Evolutionary conservation across 2,113 vertebrate species (phyloP).

Genomic region (Sinocyclocheilus anshuiensis): DNA sequence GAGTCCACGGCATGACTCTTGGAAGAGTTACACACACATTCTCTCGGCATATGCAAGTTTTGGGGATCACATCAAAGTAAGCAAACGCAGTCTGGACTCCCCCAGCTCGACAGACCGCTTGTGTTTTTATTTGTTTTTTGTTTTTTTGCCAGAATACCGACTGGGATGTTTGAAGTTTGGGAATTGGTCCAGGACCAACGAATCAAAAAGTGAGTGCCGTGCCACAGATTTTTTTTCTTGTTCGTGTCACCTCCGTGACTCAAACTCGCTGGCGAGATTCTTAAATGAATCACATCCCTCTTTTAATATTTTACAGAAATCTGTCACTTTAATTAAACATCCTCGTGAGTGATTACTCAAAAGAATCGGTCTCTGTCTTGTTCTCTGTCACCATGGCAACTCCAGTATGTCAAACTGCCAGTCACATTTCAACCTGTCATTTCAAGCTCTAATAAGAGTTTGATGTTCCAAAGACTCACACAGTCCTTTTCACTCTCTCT

Average conservation of each 20-base stretch:
- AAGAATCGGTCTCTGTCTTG: conserved; percentile 37
- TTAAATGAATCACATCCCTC: conserved; percentile 33
- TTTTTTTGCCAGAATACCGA: conserved; percentile 19
- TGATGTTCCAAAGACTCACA: conserved; percentile 12
- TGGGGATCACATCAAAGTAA: conserved; percentile 41
- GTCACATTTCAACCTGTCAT: conserved; percentile 29
- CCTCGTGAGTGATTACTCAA: conserved; percentile 25
- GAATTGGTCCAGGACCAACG: conserved; percentile 6
- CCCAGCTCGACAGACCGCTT: conserved; percentile 1
- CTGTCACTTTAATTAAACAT: conserved; percentile 40
- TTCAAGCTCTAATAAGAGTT: conserved; percentile 27
- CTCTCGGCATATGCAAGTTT: conserved; percentile 35
- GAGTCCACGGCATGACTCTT: conserved; percentile 27
- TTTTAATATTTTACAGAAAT: conserved; percentile 34
- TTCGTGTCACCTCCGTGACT: conserved; percentile 33
- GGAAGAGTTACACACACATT: conserved; percentile 38
- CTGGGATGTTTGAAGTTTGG: conserved; percentile 41
- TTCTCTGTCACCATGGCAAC: conserved; percentile 37
- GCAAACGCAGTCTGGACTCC: conserved; percentile 17
- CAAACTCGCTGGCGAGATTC: not conserved
- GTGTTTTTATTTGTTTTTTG: not conserved
- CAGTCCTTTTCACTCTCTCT: not conserved
- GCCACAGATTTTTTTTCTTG: not conserved
- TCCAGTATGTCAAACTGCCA: conserved; percentile 40
- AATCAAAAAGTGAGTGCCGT: not conserved